Base-by-base conservation (phyloP, 2,888 invertebrate species). In the Dorcus parallelipipedus region DNA sequence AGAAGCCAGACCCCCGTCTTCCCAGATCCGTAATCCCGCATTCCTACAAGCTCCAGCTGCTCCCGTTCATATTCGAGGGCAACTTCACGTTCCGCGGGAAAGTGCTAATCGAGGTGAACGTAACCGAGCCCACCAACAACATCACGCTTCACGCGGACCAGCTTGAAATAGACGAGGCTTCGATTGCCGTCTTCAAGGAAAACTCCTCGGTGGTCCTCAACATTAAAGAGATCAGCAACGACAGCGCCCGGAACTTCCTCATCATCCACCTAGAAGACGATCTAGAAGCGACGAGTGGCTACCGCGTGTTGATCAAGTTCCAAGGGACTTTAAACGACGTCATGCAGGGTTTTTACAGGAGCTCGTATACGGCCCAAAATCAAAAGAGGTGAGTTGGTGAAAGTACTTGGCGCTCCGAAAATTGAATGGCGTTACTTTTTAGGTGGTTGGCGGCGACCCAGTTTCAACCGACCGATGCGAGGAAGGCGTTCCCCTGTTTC, bases 401-500 rank as follows among this genome's bases (percentile, higher is more conserved):
- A 7, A 8, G 8, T 54, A 26, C 43, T 56, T 62, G 51, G 26
- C 7, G 26, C 6, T 33, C 26, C 26, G 2, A 7, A 47, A 14
- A 33, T 17, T 38, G 9, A 10, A 45, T 20, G 3, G 5, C 26
- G 26, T 33, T 33, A 33, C 26, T 68, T 66, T 78, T 20, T 75
- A 90, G 90, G 78, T 91, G 90, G 90, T 83, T 91, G 70, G 91
- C 89, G 7, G 86, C 89, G 0, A 90, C 91, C 0, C 93, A 94
- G 74, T 94, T 93, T 74, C 89, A 91, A 68, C 83, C 91, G 0
- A 88, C 84, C n/a, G 83, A 84, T 10, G 95, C 95, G 0, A 83
- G 95, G 33, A 81, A 86, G 64, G 92, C 91, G 0, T 94, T 96
- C 79, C 95, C 95, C 0, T 95, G 94, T 77, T 95, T 93, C 80